A percentile compares a stretch with the other conserved stretches of the same genome.
These are phyloP conservation scores for Plecotus auritus DNA, from an alignment of 2,113 vertebrate genomes.

Conservation along the genomic window DNA sequence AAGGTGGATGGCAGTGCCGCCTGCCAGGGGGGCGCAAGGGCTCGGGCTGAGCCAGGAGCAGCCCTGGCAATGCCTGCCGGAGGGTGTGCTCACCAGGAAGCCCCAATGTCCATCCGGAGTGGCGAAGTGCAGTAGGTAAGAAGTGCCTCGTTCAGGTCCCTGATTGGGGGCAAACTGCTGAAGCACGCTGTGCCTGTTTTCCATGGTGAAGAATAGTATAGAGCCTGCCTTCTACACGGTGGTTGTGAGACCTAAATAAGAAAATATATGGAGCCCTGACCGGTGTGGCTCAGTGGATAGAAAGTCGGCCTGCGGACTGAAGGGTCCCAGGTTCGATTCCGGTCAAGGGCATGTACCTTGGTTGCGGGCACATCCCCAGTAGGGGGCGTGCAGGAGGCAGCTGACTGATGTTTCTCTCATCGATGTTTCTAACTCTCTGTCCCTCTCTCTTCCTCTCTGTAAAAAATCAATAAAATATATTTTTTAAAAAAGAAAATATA, in stretches of 20 bases:
- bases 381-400: no score
- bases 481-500: slow-evolving; percentile 4
- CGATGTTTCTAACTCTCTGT: no score
- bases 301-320: no score
- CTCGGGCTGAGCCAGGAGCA: not conserved
- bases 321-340: no score
- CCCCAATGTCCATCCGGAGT: not conserved
- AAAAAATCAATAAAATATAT: no score
- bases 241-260: not conserved
- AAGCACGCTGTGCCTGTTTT: not conserved
- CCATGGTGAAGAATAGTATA: not conserved
- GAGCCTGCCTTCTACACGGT: not conserved
- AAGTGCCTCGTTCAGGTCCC: not conserved
- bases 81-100: not conserved
- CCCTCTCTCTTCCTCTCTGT: no score
- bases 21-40: not conserved
- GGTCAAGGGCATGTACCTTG: no score
- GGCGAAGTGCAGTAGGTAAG: not conserved
- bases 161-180: not conserved
- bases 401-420: no score
- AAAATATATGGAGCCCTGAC: not conserved
- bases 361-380: no score
- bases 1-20: not conserved
- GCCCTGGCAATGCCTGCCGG: no score
- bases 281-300: no score